Base-by-base conservation (phyloP, 2,797 vertebrate species). In the Urosaurus nigricauda region DNA sequence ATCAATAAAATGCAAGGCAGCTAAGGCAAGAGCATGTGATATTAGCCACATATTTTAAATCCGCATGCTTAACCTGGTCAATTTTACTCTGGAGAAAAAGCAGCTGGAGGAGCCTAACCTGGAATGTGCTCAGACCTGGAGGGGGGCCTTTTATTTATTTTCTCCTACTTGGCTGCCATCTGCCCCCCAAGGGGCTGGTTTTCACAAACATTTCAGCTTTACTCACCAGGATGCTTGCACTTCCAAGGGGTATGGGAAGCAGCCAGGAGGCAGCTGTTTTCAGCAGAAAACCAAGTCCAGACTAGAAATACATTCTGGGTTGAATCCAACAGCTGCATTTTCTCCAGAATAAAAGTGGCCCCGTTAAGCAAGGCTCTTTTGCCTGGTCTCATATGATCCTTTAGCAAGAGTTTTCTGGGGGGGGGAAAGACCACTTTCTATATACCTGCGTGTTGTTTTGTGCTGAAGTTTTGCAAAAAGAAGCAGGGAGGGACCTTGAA, bases 401-500 rank as follows among this genome's bases (percentile, higher is more conserved):
- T 37, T 37, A 37, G 26, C 35, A 12, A 35, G 51, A 56, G 4
- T 79, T 58, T 37, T 4, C 21, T 37, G 11, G 1, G 21, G 29
- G 60, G 11, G 1, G 21, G 29, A 80, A 53, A 80, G 19, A 58
- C 35, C 13, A 37, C n/a, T 60, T 37, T 35, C 56, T 24, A 13
- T n/a, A 7, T 60, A 37, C n/a, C 21, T 60, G 19, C 12, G 19
- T 80, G 16, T 32, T 37, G 17, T 80, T 79, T 79, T 58, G 47
- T 80, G 37, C 19, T 37, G 79, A 80, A 8, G n/a, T 58, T 79
- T 80, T 80, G 79, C 17, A n/a, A 58, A 80, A 80, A 80, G 35
- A 40, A 74, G 19, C 7, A 21, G 32, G 12, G 11, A 60, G 9
- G 9, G 21, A 32, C n/a, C 19, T 12, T 24, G 53, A 80, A 68